Conservation (phyloP, 1,140 invertebrate genomes). For the Brachionus angularis region DNA sequence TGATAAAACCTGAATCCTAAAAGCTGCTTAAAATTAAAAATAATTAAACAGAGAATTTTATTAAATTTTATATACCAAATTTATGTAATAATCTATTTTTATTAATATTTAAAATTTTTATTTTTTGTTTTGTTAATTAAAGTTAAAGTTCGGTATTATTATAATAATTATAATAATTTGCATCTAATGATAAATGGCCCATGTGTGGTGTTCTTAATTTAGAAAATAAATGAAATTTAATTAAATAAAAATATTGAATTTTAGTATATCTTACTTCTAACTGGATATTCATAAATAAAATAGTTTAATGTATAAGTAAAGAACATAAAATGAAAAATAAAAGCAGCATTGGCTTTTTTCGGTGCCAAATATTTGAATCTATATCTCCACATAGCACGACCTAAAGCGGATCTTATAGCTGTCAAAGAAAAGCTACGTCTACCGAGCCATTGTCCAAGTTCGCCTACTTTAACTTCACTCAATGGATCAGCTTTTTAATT, state of each 20-base stretch:
- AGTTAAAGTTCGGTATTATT: too few species aligned
- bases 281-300: constrained; percentile 38
- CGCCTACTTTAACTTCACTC: constrained; percentile 41
- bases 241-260: not conserved
- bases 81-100: too few species aligned
- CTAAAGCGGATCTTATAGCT: constrained; percentile 17
- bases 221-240: not conserved
- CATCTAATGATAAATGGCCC: constrained; percentile 41
- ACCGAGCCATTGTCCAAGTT: constrained; percentile 23
- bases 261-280: constrained; percentile 28
- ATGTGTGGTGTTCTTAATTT: constrained; percentile 37
- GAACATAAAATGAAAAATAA: constrained; percentile 41
- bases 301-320: constrained; percentile 35
- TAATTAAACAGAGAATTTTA: too few species aligned
- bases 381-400: constrained; percentile 40
- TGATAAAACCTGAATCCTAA: too few species aligned
- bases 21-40: too few species aligned
- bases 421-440: constrained; percentile 27
- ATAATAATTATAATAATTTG: too few species aligned
- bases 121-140: too few species aligned
- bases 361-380: constrained; percentile 40
- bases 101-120: too few species aligned
- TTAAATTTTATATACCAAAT: too few species aligned
- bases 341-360: constrained; percentile 43
- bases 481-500: constrained; percentile 44